Evolutionary conservation across 1,140 invertebrate genomes (phyloP).

Genomic region (Anastatus disparis): DNA sequence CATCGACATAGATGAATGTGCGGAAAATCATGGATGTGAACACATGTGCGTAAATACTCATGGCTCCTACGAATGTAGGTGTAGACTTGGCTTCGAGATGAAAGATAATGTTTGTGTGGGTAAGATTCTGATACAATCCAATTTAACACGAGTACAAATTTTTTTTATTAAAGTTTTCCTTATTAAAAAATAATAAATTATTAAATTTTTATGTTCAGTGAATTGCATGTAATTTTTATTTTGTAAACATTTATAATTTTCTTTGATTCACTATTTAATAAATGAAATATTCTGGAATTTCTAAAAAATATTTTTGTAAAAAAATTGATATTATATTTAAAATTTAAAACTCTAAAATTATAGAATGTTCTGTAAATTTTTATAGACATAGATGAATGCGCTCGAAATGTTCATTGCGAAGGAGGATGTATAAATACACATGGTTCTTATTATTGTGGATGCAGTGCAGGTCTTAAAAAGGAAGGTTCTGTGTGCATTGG

Average conservation of each 20-base stretch:
- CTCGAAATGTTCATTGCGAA: slow-evolving; percentile 67
- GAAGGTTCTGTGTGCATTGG: slow-evolving; percentile 53
- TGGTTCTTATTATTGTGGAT: slow-evolving; percentile 86
- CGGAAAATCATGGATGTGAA: slow-evolving; percentile 74
- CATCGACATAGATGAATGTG: slow-evolving; percentile 78
- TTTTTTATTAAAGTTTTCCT: too few species aligned
- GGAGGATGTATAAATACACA: slow-evolving; percentile 84
- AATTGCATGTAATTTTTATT: too few species aligned
- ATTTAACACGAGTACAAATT: too few species aligned
- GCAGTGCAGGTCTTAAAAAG: slow-evolving; percentile 76
- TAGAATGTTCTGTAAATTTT: too few species aligned
- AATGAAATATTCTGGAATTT: too few species aligned
- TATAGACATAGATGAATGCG: slow-evolving; percentile 69
- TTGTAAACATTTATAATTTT: too few species aligned
- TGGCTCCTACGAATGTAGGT: slow-evolving; percentile 85
- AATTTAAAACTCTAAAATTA: too few species aligned
- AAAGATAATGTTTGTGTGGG: slow-evolving; percentile 71
- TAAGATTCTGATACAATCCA: slow-evolving; percentile 59
- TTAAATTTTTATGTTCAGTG: too few species aligned
- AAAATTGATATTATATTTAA: too few species aligned
- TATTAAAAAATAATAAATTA: too few species aligned
- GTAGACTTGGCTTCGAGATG: slow-evolving; percentile 77
- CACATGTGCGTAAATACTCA: slow-evolving; percentile 83
- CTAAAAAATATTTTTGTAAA: too few species aligned
- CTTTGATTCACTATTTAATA: too few species aligned